Conservation (phyloP, 92 coral and sea anemone species). For the Virgularia gustaviana region DNA sequence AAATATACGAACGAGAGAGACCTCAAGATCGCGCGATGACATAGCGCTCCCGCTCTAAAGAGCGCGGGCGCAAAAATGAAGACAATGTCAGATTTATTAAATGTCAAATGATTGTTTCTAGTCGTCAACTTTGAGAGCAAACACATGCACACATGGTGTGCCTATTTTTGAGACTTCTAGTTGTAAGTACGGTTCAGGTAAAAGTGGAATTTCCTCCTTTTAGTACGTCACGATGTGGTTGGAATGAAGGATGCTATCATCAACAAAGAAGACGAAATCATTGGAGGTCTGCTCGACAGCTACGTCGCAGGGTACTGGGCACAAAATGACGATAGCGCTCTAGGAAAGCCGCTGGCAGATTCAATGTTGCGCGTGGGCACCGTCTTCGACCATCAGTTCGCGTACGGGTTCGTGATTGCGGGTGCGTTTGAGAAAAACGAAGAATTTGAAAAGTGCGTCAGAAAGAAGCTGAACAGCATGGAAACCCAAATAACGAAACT, state of each 20-base stretch:
- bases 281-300: slow-evolving; percentile 89
- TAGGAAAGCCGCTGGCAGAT: slow-evolving; percentile 54
- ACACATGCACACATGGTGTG: too few relatives aligned
- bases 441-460: slow-evolving; percentile 66
- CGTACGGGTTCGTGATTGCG: slow-evolving; percentile 95
- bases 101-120: too few relatives aligned
- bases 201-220: background rate
- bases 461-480: slow-evolving; percentile 95
- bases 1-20: too few relatives aligned
- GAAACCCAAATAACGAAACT: slow-evolving; percentile 85
- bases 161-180: too few relatives aligned
- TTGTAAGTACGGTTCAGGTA: too few relatives aligned
- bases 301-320: slow-evolving; percentile 99
- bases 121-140: too few relatives aligned
- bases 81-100: too few relatives aligned
- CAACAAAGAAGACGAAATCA: slow-evolving; percentile 18
- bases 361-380: slow-evolving; percentile 76
- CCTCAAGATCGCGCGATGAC: too few relatives aligned
- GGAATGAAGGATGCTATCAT: slow-evolving; percentile 65
- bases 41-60: too few relatives aligned
- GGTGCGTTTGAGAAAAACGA: slow-evolving; percentile 53
- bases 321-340: slow-evolving; percentile 36
- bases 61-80: too few relatives aligned
- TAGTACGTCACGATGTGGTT: slow-evolving; percentile 58
- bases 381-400: slow-evolving; percentile 96